Percentiles rank a stretch among this genome's conserved stretches.
Conservation (phyloP, 2,113 vertebrate species). For the Blennius ocellaris region DNA sequence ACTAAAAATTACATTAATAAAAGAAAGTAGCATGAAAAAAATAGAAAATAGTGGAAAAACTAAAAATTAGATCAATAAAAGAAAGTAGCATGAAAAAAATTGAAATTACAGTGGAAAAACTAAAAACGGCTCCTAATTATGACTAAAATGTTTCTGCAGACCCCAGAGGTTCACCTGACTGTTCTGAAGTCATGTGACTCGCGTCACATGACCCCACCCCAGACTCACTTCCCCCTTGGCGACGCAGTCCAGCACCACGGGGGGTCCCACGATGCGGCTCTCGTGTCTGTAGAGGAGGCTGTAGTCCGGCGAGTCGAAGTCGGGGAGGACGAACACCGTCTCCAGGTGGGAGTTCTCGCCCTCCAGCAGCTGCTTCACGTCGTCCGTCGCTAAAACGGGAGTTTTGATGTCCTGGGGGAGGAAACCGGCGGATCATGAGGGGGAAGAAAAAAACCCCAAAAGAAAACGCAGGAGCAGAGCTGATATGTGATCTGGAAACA, state of each 20-base stretch:
- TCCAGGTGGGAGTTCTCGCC: conserved; percentile 91
- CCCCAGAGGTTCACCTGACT: no score
- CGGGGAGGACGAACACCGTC: conserved; percentile 88
- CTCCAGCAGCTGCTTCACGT: conserved; percentile 86
- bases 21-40: no score
- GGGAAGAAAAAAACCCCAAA: background rate
- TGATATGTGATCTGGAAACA: background rate
- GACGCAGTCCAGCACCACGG: conserved; percentile 90
- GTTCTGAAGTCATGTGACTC: background rate
- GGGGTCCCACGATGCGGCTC: conserved; percentile 92
- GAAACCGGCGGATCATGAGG: background rate
- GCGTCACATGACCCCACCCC: no score
- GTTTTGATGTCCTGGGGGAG: conserved; percentile 88
- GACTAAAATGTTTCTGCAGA: background rate
- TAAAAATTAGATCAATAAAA: no score
- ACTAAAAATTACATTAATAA: no score
- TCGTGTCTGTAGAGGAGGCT: conserved; percentile 88
- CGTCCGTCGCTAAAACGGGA: conserved; percentile 86
- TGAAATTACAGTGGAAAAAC: no score
- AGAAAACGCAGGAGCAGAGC: background rate
- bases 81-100: no score
- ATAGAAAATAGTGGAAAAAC: no score
- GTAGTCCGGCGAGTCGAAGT: conserved; percentile 89
- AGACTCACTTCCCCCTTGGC: conserved; percentile 87
- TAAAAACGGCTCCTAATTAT: no score